Base-by-base conservation (phyloP, 2,888 invertebrate species). In the Asteroscopus sphinx region DNA sequence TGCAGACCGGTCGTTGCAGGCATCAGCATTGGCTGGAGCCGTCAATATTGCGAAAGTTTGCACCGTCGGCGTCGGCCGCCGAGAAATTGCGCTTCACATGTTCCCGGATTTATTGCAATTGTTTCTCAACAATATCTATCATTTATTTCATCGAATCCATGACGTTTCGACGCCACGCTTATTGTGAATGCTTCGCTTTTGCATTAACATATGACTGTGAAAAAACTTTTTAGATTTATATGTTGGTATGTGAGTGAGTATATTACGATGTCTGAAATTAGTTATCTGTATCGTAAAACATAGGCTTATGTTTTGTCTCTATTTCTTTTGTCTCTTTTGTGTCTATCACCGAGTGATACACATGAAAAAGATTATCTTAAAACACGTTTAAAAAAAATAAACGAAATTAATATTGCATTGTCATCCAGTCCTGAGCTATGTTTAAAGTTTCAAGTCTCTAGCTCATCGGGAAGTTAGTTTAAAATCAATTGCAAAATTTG, bases 51-150 rank as follows among this genome's bases (percentile, higher is more conserved):
- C 79, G 86, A 92, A 76, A 76, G 74, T 76, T 76, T 68, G 59
- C 64, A 66, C 71, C 64, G 71, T 60, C n/a, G n/a, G n/a, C n/a
- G n/a, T n/a, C 90, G 88, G 90, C 87, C 89, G 89, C 72, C 69
- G 74, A 76, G 76, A 90, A 89, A 93, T 90, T 89, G 90, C 85
- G 89, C 87, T 84, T 90, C 91, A 87, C 90, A 87, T 89, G 88
- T 81, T 84, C 76, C 76, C 78, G 88, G 91, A 93, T 93, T 93
- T 94, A 93, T 93, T 92, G 88, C 91, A 84, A 91, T 93, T 93
- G 93, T 93, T 93, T 87, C 87, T 79, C 77, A 89, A 91, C 91
- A 91, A 92, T 86, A 90, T 90, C 88, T 87, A 73, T 72, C 68
- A 69, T 62, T 89, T 88, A 93, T 96, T 97, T 88, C 89, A 87